Evolutionary conservation across 2,113 vertebrate genomes (phyloP), one percentile per base, ranked within the genome.

Genomic region (Lathamus discolor): DNA sequence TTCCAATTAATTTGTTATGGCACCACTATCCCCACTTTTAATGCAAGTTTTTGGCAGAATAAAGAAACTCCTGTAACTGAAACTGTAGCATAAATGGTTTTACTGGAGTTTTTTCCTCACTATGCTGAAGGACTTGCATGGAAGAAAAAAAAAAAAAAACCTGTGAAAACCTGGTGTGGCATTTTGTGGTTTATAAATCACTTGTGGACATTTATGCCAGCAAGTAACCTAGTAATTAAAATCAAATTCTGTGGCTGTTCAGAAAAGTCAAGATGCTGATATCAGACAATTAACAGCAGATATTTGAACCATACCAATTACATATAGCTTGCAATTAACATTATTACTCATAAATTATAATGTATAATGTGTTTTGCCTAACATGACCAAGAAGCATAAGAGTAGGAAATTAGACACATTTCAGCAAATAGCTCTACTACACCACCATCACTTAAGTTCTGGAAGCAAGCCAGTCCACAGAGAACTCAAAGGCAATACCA

Each of bases 191-290:
- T 94, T 94, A 75, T 90, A 95, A 97, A 92, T 94, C 95, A 79
- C 82, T 95, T 41, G 13, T 74, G 90, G 75, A 92, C 95, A 77
- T 97, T 92, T 95, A 97, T 88, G 51, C 83, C 69, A 85, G 29
- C 70, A 69, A 85, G 48, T 66, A 86, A 83, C 43, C 52, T 78
- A 27, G 83, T 96, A 95, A 97, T 97, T 97, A 97, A 96, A 95
- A 93, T 76, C 44, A 70, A 96, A 96, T 88, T 73, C 67, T 52
- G 62, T 35, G 91, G 49, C 77, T 92, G 92, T 27, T 96, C 92
- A 82, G 43, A 82, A 69, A 68, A 76, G 90, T 70, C 94, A 92
- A 63, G 79, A 62, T 72, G 92, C 86, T 39, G 61, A 82, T 55
- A 91, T 63, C 77, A 85, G 54, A 29, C 69, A 93, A 96, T 81